Conservation (phyloP, 2,888 invertebrate genomes). For the Nephrotoma guestfalica region DNA sequence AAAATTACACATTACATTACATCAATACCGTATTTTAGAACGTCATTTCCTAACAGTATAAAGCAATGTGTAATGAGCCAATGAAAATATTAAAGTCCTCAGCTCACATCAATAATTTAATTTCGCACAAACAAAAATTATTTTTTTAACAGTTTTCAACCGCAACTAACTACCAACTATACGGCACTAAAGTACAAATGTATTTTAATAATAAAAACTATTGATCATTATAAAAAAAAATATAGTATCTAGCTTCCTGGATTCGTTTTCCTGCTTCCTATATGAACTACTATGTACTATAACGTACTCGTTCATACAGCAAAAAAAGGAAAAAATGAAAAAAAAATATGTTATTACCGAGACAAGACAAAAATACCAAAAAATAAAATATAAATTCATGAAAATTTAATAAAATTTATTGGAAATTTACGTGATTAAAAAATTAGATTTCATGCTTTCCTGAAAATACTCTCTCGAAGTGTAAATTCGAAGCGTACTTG, state of each 20-base stretch:
- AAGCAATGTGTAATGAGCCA: background rate
- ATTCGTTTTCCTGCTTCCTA: background rate
- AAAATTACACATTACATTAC: too few relatives aligned
- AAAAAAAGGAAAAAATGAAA: background rate
- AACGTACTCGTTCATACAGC: background rate
- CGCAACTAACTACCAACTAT: background rate
- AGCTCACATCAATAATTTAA: background rate
- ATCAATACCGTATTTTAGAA: too few relatives aligned
- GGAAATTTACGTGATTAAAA: background rate
- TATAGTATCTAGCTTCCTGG: background rate
- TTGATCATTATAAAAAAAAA: background rate
- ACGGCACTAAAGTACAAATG: background rate
- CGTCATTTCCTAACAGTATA: background rate
- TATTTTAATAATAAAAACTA: background rate
- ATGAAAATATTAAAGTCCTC: background rate
- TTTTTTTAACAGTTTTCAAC: background rate
- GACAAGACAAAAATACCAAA: background rate
- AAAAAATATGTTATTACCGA: background rate
- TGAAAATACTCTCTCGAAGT: background rate
- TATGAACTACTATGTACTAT: background rate
- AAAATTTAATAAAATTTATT: background rate
- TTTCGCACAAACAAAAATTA: background rate
- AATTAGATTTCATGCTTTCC: background rate
- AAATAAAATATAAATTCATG: background rate
- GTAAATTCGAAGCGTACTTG: background rate